These are phyloP conservation scores for Theonella swinhoei DNA, from an alignment of 37 sponge, comb jelly and placozoan species.

Conservation along the genomic window DNA sequence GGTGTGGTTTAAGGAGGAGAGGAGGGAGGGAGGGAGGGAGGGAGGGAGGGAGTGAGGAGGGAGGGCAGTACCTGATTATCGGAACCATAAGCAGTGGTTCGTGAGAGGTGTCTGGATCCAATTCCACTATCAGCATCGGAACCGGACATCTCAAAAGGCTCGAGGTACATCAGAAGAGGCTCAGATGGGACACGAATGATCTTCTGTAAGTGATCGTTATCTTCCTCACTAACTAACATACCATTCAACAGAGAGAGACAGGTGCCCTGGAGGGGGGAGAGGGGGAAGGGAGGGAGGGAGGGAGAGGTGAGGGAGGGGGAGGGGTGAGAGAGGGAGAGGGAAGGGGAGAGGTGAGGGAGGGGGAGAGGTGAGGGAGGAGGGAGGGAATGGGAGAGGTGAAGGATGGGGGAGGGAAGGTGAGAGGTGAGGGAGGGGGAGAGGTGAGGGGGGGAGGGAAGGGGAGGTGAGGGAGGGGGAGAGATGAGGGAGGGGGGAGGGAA, in stretches of 20 bases:
- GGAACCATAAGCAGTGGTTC: background rate
- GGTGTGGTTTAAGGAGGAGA: no score
- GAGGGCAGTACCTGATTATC: background rate
- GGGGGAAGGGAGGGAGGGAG: background rate
- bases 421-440: no score
- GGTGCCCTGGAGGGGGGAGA: slow-evolving; percentile 55
- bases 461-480: no score
- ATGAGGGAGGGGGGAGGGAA: no score
- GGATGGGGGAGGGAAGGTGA: no score
- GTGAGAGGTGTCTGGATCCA: background rate
- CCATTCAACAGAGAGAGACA: slow-evolving; percentile 71
- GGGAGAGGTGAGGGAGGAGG: no score
- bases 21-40: background rate
- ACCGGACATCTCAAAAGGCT: slow-evolving; percentile 35
- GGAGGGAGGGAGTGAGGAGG: background rate
- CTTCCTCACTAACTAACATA: slow-evolving; percentile 72
- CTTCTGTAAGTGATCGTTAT: slow-evolving; percentile 65
- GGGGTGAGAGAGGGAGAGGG: no score
- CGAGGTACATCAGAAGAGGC: slow-evolving; percentile 79
- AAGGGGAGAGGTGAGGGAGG: no score
- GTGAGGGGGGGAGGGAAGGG: no score
- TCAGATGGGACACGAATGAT: slow-evolving; percentile 69
- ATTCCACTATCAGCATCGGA: slow-evolving; percentile 45
- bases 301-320: no score
- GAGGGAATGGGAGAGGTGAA: no score